These are phyloP conservation scores for Torymus aiolomorphi DNA, from an alignment of 2,888 invertebrate genomes.

Conservation along the genomic window DNA sequence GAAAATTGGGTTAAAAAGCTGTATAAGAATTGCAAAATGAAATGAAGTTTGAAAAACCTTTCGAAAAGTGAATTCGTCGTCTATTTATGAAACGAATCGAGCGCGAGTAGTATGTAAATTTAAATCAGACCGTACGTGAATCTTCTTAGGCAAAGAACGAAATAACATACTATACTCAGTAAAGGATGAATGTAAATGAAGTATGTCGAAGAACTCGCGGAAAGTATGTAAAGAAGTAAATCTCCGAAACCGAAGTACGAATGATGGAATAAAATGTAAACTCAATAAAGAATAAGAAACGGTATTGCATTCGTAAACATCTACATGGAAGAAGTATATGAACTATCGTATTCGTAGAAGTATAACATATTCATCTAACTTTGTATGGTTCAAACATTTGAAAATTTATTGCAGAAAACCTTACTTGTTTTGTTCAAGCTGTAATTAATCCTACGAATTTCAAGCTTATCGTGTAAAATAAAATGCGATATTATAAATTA, in stretches of 20 bases:
- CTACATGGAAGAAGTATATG: neutral
- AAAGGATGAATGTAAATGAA: conserved; percentile 2
- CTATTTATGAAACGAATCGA: conserved; percentile 7
- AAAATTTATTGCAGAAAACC: too few species aligned
- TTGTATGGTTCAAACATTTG: too few species aligned
- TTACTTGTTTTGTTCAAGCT: too few species aligned
- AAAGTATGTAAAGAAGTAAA: conserved; percentile 10
- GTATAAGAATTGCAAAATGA: too few species aligned
- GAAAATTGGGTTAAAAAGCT: too few species aligned
- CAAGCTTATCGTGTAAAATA: too few species aligned
- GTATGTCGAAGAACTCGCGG: neutral
- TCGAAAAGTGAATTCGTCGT: neutral
- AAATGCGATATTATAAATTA: too few species aligned
- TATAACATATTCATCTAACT: too few species aligned
- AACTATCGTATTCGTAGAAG: too few species aligned
- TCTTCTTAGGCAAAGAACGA: neutral
- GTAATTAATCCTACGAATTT: too few species aligned
- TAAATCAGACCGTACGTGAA: neutral
- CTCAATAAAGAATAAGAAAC: conserved; percentile 6
- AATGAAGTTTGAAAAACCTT: too few species aligned
- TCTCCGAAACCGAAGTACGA: conserved; percentile 6
- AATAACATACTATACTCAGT: neutral
- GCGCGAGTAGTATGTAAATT: conserved; percentile 13
- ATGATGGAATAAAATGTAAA: conserved; percentile 7
- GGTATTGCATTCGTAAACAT: conserved; percentile 15